Evolutionary conservation across 2,797 vertebrate species (phyloP).

Genomic region (Oreochromis mossambicus): DNA sequence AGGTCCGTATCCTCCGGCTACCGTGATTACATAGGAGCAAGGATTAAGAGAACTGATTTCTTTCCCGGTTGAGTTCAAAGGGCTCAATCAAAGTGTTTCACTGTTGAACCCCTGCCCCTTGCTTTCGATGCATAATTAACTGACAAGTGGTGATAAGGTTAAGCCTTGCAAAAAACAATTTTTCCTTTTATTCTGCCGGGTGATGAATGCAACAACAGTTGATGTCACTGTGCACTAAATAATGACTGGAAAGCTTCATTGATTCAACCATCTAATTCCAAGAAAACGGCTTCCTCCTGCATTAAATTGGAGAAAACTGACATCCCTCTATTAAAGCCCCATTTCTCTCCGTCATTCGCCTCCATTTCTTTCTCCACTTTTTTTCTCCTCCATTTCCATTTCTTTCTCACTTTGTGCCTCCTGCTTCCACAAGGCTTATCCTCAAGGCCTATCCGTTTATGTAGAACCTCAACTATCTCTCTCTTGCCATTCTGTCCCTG

Average conservation of each 20-base stretch:
- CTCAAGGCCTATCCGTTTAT: slow-evolving; percentile 34
- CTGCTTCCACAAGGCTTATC: slow-evolving; percentile 33
- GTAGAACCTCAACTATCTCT: slow-evolving; percentile 38
- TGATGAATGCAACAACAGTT: slow-evolving; percentile 38
- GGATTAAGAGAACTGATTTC: slow-evolving; percentile 61
- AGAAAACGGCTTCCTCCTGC: slow-evolving; percentile 61
- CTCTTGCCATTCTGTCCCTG: slow-evolving; percentile 69
- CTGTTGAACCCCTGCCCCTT: slow-evolving; percentile 38
- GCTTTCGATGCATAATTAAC: slow-evolving; percentile 55
- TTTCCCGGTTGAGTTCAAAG: slow-evolving; percentile 62
- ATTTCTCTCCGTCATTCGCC: neutral
- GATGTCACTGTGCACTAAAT: slow-evolving; percentile 42
- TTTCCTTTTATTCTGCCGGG: neutral
- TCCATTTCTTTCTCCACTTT: slow-evolving; percentile 11
- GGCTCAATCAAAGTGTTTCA: slow-evolving; percentile 60
- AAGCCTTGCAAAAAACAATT: slow-evolving; percentile 11
- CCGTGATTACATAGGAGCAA: slow-evolving; percentile 51
- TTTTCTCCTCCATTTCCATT: slow-evolving; percentile 56
- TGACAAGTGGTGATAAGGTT: slow-evolving; percentile 43
- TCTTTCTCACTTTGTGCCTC: slow-evolving; percentile 51
- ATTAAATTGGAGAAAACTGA: slow-evolving; percentile 61
- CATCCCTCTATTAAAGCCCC: slow-evolving; percentile 12
- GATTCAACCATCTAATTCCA: slow-evolving; percentile 50
- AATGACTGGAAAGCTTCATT: slow-evolving; percentile 44
- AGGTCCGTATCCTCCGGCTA: slow-evolving; percentile 53